Evolutionary conservation across 2,113 vertebrate species (phyloP).

Genomic region (Eubucco bourcierii): DNA sequence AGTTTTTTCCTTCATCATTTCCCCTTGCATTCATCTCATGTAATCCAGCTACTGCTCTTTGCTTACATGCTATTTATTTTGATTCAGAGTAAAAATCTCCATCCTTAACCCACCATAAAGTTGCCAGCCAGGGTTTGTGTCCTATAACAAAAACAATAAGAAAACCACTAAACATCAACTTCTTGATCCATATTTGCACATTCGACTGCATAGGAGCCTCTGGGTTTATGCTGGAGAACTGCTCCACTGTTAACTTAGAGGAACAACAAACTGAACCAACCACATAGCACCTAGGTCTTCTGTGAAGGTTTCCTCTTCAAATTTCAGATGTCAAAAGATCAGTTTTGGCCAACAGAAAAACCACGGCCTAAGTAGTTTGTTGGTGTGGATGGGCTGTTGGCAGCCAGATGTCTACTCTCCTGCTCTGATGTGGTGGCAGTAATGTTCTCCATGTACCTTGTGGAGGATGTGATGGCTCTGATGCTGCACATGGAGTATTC

Average conservation of each 20-base stretch:
- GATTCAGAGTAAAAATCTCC: not conserved
- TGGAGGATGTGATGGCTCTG: not conserved
- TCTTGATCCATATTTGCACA: not conserved
- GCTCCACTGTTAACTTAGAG: not conserved
- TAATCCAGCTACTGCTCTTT: not conserved
- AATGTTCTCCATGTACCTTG: not conserved
- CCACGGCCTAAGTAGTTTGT: accelerated
- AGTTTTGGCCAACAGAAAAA: accelerated
- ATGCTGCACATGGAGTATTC: accelerated
- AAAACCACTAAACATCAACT: not conserved
- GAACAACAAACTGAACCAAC: not conserved
- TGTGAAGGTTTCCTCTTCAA: not conserved
- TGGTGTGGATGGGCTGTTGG: not conserved
- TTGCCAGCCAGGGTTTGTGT: not conserved
- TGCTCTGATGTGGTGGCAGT: not conserved
- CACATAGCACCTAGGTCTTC: not conserved
- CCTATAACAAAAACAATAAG: not conserved
- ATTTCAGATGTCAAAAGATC: not conserved
- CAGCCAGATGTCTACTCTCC: not conserved
- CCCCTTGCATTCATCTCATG: not conserved
- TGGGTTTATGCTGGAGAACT: not conserved
- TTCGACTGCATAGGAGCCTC: not conserved
- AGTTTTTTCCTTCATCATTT: not conserved
- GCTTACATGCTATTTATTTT: not conserved
- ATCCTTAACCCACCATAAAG: not conserved